Evolutionary conservation across 1,140 invertebrate genomes (phyloP).

Genomic region (Drosophila funebris): DNA sequence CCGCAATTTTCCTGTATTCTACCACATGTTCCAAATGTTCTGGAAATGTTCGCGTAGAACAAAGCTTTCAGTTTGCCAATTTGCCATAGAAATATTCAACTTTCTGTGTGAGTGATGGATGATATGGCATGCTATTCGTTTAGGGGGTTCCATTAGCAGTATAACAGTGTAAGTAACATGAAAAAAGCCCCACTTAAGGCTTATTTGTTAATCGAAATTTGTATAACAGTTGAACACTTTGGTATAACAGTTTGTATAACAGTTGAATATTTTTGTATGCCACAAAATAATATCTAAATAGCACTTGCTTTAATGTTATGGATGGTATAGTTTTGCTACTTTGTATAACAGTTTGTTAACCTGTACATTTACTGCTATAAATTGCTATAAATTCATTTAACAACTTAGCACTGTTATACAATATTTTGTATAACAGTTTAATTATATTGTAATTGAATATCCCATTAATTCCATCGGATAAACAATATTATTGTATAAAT

Average conservation of each 20-base stretch:
- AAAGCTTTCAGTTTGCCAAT: slow-evolving; percentile 56
- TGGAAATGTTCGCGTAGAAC: slow-evolving; percentile 41
- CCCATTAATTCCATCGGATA: too few relatives aligned
- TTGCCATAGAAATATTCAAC: slow-evolving; percentile 23
- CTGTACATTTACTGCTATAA: too few relatives aligned
- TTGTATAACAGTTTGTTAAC: not conserved
- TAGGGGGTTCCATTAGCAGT: too few relatives aligned
- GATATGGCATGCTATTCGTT: too few relatives aligned
- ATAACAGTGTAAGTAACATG: too few relatives aligned
- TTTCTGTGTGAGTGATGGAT: slow-evolving; percentile 3
- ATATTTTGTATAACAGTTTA: too few relatives aligned
- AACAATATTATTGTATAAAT: too few relatives aligned
- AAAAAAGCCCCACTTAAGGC: too few relatives aligned
- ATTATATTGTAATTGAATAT: too few relatives aligned
- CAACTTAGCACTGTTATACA: too few relatives aligned
- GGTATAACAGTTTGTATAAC: slow-evolving; percentile 3
- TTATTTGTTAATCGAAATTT: not conserved
- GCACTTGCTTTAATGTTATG: not conserved
- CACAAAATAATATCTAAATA: too few relatives aligned
- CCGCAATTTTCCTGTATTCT: not conserved
- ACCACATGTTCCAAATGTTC: not conserved
- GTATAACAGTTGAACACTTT: not conserved
- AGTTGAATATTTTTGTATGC: not conserved
- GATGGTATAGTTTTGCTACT: not conserved
- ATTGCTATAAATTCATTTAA: too few relatives aligned